phyloP scores from a whole-genome alignment of 2,113 vertebrate species.

The Myiopsitta monachus region DNA sequence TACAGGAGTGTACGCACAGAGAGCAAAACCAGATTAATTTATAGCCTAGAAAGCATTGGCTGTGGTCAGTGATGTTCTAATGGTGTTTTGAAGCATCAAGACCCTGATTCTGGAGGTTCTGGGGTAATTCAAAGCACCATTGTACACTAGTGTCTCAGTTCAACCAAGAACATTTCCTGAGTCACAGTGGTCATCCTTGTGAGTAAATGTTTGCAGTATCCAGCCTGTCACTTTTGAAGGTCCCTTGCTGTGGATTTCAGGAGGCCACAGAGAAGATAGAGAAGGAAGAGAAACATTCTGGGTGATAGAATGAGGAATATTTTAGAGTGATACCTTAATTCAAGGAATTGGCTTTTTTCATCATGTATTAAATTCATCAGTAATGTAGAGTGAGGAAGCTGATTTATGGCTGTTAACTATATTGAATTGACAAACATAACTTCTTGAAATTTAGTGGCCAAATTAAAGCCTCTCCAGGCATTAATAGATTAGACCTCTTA shows the following conservation, averaged over 20 bases:
- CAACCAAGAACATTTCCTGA: background rate
- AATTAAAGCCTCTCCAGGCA: slow-evolving; percentile 22
- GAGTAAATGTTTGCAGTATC: background rate
- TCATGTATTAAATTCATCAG: slow-evolving; percentile 23
- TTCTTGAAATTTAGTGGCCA: slow-evolving; percentile 45
- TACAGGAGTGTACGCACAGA: background rate
- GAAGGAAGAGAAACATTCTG: background rate
- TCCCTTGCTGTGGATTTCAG: background rate
- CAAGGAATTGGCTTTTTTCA: background rate
- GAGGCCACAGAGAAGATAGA: background rate
- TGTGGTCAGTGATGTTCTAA: background rate
- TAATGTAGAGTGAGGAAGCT: background rate
- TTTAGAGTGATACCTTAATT: background rate
- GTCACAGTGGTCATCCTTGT: background rate
- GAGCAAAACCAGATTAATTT: background rate
- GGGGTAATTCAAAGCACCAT: background rate
- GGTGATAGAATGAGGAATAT: rapidly evolving
- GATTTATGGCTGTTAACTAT: slow-evolving; percentile 37
- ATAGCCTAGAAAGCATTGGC: background rate
- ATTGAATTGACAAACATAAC: slow-evolving; percentile 14
- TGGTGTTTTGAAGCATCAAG: background rate
- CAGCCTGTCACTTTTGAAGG: background rate
- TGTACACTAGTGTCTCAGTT: background rate
- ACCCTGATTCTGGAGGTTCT: background rate
- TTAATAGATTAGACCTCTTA: slow-evolving; percentile 34